phyloP scores from a whole-genome alignment of 2,113 vertebrate genomes.

The Paradisaea rubra region DNA sequence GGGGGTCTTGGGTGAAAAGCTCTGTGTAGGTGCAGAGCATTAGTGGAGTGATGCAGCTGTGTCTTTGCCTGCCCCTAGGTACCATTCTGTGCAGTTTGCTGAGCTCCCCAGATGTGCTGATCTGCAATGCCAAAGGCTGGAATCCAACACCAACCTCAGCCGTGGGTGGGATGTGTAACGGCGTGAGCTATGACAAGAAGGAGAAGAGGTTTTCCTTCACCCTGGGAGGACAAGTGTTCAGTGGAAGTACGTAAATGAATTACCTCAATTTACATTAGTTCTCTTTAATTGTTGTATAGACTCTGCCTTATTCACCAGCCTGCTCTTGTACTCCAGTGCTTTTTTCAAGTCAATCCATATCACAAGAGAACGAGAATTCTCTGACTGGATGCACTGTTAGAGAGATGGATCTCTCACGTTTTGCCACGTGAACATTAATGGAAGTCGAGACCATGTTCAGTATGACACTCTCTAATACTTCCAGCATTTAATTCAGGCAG shows the following conservation, averaged over 20 bases:
- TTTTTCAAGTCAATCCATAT: neutral
- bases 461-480: neutral
- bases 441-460: neutral
- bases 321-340: neutral
- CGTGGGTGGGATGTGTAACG: slow-evolving; percentile 66
- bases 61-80: slow-evolving; percentile 58
- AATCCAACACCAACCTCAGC: slow-evolving; percentile 43
- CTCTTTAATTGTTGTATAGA: neutral
- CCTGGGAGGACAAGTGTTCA: slow-evolving; percentile 79
- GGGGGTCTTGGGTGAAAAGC: neutral
- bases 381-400: neutral
- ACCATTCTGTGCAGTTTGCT: slow-evolving; percentile 79
- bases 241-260: slow-evolving; percentile 70
- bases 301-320: neutral
- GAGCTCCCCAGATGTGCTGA: slow-evolving; percentile 72
- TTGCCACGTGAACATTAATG: neutral
- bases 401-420: neutral
- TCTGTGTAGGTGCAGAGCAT: neutral
- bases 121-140: slow-evolving; percentile 72
- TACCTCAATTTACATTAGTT: neutral
- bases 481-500: neutral
- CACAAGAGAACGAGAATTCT: neutral
- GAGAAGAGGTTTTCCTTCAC: slow-evolving; percentile 70
- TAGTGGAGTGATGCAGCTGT: neutral
- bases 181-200: slow-evolving; percentile 69